Evolutionary conservation across 2,113 vertebrate genomes (phyloP).

Genomic region (Bos indicus): DNA sequence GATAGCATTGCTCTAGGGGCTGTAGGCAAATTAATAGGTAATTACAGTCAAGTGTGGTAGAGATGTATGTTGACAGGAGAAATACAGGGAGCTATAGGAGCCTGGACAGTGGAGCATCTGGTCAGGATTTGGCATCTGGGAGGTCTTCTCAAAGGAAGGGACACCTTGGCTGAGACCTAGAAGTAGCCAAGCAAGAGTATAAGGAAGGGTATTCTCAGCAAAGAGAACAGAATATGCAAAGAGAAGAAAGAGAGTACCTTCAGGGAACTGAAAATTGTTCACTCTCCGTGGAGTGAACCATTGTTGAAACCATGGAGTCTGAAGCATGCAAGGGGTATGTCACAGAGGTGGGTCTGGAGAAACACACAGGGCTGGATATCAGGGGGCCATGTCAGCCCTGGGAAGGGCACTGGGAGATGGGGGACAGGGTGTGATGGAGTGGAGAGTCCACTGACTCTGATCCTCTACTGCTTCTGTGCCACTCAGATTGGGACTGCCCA

Average conservation of each 20-base stretch:
- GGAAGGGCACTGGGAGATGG: no score
- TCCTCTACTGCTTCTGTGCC: not conserved
- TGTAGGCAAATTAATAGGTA: not conserved
- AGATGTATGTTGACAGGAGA: not conserved
- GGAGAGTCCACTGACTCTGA: not conserved
- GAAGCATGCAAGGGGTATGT: not conserved
- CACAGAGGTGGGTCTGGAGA: not conserved
- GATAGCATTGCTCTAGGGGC: not conserved
- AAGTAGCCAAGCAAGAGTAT: not conserved
- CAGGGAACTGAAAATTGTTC: not conserved
- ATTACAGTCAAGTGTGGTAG: not conserved
- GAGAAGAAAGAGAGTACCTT: not conserved
- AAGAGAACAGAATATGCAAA: not conserved
- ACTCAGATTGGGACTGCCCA: not conserved
- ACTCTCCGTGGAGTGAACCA: not conserved
- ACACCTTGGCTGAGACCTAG: not conserved
- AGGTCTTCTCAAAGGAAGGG: conserved; percentile 8
- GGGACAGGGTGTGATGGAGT: not conserved
- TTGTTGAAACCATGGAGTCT: not conserved
- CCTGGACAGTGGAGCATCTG: not conserved
- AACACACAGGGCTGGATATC: not conserved
- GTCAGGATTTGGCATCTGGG: not conserved
- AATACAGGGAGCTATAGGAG: not conserved
- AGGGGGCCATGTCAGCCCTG: not conserved
- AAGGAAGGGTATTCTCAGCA: not conserved